Evolutionary conservation across 1,140 invertebrate genomes (phyloP).

Genomic region (Panagrolaimus sp.): DNA sequence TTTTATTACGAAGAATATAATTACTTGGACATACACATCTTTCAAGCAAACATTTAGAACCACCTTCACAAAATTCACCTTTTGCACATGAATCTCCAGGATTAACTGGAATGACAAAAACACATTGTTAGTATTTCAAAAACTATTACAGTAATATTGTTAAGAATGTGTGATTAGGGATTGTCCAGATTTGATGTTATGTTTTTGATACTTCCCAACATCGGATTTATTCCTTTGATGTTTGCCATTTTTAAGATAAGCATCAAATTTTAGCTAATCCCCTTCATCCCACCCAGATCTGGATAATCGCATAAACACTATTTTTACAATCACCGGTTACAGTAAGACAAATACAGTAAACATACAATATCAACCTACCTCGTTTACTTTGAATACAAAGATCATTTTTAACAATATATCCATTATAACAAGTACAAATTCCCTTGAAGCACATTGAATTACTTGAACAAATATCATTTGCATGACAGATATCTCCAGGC

Average conservation of each 20-base stretch:
- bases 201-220: no score
- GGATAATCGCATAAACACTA: no score
- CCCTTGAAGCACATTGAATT: constrained; percentile 7
- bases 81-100: constrained; percentile 17
- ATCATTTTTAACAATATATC: constrained; percentile 1
- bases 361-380: background rate
- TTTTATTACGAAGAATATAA: background rate
- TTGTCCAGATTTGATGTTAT: no score
- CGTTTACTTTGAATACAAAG: background rate
- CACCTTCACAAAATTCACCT: background rate
- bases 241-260: no score
- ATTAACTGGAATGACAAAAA: background rate
- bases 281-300: no score
- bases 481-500: constrained; percentile 9
- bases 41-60: constrained; percentile 6
- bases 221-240: no score
- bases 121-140: no score
- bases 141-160: no score
- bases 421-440: constrained; percentile 15
- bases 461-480: background rate
- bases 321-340: no score
- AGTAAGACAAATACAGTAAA: background rate
- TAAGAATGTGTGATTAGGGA: no score
- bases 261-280: no score
- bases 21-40: constrained; percentile 4